Percentiles rank a stretch among this genome's conserved stretches.
phyloP scores from a whole-genome alignment of 92 coral and sea anemone genomes.

The Porites divaricata region DNA sequence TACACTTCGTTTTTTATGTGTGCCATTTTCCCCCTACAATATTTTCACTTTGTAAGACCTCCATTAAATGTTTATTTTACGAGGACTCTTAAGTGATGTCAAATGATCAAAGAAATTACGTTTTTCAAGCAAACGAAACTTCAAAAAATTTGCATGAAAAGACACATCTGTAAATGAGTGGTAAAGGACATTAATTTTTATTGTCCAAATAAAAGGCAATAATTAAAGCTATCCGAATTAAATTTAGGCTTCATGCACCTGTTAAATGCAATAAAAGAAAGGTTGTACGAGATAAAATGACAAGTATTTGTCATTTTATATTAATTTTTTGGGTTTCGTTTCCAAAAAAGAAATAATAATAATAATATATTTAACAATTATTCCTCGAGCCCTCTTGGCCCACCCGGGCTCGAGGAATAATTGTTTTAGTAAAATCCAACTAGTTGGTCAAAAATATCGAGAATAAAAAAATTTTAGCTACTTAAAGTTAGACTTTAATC shows the following conservation, averaged over 20 bases:
- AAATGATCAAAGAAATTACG: not conserved
- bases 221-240: not conserved
- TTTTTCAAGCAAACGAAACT: not conserved
- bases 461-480: no score
- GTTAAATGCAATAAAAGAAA: not conserved
- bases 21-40: not conserved
- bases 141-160: not conserved
- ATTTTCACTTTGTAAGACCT: not conserved
- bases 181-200: not conserved
- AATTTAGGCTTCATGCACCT: not conserved
- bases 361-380: no score
- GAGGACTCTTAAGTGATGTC: not conserved
- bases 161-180: not conserved
- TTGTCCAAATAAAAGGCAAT: not conserved
- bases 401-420: no score
- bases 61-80: not conserved
- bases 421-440: no score
- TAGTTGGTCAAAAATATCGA: no score
- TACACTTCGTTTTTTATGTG: not conserved
- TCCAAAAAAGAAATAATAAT: no score
- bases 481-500: no score
- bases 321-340: not conserved
- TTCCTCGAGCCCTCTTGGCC: no score
- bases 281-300: not conserved
- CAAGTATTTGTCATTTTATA: no score